phyloP scores from a whole-genome alignment of 2,797 vertebrate species.

The Picus viridis region DNA sequence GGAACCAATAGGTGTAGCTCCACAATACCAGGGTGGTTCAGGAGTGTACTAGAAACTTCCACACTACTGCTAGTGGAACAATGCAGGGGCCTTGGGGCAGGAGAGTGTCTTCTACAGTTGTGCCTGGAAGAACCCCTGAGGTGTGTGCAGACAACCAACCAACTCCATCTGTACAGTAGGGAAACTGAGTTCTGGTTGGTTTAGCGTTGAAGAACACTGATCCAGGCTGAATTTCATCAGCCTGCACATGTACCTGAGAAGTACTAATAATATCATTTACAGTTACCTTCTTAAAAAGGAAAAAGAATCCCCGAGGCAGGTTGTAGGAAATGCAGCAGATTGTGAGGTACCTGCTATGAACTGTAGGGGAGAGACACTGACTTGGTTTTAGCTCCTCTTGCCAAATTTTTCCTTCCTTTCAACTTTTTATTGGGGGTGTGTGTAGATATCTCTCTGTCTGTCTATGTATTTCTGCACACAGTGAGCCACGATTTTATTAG shows the following conservation, averaged over 20 bases:
- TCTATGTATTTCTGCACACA: accelerated
- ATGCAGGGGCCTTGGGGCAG: not conserved
- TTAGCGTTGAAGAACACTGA: not conserved
- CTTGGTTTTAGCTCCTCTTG: not conserved
- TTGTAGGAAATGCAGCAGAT: not conserved
- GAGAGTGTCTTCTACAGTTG: not conserved
- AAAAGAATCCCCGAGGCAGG: not conserved
- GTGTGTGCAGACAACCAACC: accelerated
- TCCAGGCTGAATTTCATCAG: not conserved
- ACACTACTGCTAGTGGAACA: not conserved
- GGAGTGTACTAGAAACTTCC: not conserved
- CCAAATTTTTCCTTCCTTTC: not conserved
- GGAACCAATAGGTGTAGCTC: not conserved
- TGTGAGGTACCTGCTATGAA: no score
- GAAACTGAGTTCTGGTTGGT: not conserved
- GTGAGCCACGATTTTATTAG: not conserved
- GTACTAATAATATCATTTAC: not conserved
- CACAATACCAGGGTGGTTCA: not conserved
- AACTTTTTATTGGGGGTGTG: no score
- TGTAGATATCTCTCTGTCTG: not conserved
- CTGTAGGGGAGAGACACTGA: not conserved
- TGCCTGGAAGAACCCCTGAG: not conserved
- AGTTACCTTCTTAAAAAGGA: not conserved
- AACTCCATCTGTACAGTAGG: accelerated
- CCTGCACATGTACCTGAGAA: not conserved